These are phyloP conservation scores for Pteronotus mesoamericanus DNA, from an alignment of 2,797 vertebrate genomes.

Conservation along the genomic window DNA sequence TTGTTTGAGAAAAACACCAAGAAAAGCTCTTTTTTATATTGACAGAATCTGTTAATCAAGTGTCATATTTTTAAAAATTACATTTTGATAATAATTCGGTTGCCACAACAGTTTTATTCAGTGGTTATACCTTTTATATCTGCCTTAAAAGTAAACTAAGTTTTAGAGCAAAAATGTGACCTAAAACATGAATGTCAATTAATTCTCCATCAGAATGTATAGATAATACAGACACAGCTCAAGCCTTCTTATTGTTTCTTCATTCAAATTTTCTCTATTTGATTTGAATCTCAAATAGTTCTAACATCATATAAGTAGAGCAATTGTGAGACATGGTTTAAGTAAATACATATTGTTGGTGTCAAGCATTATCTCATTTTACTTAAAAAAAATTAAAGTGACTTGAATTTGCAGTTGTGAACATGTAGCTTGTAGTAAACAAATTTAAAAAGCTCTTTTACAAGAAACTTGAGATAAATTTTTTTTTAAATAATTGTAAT, in stretches of 20 bases:
- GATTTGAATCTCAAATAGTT: neutral
- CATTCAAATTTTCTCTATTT: no score
- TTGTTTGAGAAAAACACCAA: neutral
- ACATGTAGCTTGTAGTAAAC: no score
- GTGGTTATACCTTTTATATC: neutral
- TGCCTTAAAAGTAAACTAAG: neutral
- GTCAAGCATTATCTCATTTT: neutral
- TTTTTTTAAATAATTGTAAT: no score
- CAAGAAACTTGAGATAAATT: no score
- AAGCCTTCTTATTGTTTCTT: neutral
- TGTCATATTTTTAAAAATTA: neutral
- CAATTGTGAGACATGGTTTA: neutral
- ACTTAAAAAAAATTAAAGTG: neutral
- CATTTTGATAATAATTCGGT: neutral
- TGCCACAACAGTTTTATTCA: neutral
- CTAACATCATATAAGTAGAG: neutral
- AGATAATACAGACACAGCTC: neutral
- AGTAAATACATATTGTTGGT: neutral
- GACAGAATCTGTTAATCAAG: neutral
- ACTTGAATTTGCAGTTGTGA: no score
- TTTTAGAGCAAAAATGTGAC: neutral
- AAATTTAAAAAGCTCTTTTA: no score
- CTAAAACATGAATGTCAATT: neutral
- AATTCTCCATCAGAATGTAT: neutral
- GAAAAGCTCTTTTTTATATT: neutral